Percentiles rank a stretch among this genome's conserved stretches.
Evolutionary conservation across 2,113 vertebrate genomes (phyloP).

Genomic region (Candoia aspera): DNA sequence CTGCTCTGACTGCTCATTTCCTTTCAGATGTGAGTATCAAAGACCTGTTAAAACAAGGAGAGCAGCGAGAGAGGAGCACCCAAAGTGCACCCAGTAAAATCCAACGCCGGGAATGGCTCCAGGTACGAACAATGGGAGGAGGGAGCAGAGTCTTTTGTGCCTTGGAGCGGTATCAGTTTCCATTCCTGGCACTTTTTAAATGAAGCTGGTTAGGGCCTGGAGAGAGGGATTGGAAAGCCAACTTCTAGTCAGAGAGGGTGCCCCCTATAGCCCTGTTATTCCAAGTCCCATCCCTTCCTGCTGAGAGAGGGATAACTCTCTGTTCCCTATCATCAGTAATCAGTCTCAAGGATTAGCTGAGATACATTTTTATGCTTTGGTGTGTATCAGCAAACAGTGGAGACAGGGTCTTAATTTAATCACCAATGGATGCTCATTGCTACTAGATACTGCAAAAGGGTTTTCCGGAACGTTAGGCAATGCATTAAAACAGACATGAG

Average conservation of each 20-base stretch:
- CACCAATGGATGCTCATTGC: too few relatives aligned
- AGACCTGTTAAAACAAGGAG: slow-evolving; percentile 60
- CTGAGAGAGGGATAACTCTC: background rate
- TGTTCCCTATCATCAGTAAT: too few relatives aligned
- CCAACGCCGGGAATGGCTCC: slow-evolving; percentile 88
- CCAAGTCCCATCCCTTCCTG: too few relatives aligned
- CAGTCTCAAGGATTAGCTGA: too few relatives aligned
- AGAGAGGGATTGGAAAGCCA: background rate
- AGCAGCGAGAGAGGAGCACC: slow-evolving; percentile 63
- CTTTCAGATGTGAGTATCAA: slow-evolving; percentile 43
- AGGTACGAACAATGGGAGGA: slow-evolving; percentile 73
- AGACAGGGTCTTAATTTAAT: background rate
- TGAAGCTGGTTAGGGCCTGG: background rate
- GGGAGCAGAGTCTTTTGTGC: too few relatives aligned
- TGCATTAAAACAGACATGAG: too few relatives aligned
- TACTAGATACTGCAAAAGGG: background rate
- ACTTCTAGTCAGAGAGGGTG: background rate
- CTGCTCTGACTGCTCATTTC: background rate
- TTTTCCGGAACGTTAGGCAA: too few relatives aligned
- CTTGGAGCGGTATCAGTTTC: too few relatives aligned
- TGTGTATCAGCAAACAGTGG: background rate
- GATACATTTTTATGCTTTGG: too few relatives aligned
- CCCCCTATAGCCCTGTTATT: background rate
- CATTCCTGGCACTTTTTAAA: background rate
- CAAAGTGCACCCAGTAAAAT: slow-evolving; percentile 82